Conservation (phyloP, 2,797 vertebrate genomes). For the Typhlichthys eigenmanni region DNA sequence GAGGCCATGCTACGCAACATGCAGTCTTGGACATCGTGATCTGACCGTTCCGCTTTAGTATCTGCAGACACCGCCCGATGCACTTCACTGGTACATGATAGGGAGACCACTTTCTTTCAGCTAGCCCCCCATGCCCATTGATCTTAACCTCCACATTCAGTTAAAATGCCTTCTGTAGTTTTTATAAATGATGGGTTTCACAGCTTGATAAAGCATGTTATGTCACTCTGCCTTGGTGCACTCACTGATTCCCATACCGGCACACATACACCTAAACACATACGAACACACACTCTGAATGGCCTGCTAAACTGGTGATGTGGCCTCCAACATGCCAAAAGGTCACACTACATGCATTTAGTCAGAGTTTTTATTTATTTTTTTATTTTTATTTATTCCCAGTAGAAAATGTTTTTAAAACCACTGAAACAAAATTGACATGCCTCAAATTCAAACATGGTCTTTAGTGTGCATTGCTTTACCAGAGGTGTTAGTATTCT, state of each 20-base stretch:
- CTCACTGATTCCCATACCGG: constrained; percentile 8
- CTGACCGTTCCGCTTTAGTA: constrained; percentile 20
- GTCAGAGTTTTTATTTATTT: constrained; percentile 51
- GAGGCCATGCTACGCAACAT: constrained; percentile 96
- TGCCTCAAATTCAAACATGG: constrained; percentile 73
- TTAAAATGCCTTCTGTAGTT: constrained; percentile 2
- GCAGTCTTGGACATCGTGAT: constrained; percentile 93
- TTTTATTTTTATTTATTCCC: constrained; percentile 72
- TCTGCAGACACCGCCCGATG: constrained; percentile 8
- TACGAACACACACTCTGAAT: constrained; percentile 31
- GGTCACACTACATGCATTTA: constrained; percentile 46
- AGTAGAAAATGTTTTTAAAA: constrained; percentile 51
- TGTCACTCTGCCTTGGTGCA: constrained; percentile 5
- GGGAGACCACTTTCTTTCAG: constrained; percentile 45
- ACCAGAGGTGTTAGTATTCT: constrained; percentile 56
- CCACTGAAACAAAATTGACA: constrained; percentile 58
- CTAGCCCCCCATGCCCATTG: constrained; percentile 29
- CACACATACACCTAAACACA: background rate
- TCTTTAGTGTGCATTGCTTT: constrained; percentile 64
- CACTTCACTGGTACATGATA: constrained; percentile 26
- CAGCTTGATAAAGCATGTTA: constrained; percentile 30
- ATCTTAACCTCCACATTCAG: constrained; percentile 29
- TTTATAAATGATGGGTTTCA: constrained; percentile 25
- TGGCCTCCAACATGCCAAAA: constrained; percentile 57
- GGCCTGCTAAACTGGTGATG: constrained; percentile 20